Evolutionary conservation across 2,113 vertebrate genomes (phyloP), one percentile per base, ranked within the genome.

Genomic region (Numida meleagris): DNA sequence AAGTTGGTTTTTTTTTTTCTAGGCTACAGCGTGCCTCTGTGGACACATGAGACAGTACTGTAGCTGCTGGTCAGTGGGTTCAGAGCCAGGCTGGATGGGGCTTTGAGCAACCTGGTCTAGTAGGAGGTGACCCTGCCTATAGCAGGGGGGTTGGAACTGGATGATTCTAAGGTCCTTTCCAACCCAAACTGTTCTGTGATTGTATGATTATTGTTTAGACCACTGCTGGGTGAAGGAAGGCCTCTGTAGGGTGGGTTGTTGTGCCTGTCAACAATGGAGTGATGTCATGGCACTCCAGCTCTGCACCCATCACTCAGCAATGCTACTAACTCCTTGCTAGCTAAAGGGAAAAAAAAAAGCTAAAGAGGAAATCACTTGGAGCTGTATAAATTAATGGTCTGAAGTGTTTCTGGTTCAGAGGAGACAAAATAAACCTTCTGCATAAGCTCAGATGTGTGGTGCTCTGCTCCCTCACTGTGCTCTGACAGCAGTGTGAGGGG

Each of bases 331-430:
- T 88, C 42, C 46, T 77, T 80, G 67, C 68, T 58, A 86, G 68
- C 86, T 67, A 6, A 59, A 71, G n/a, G 31, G 63, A 40, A 2
- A 80, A 79, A 34, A 45, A 62, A 51, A 74, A 57, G 1, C 18
- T 50, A 11, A 55, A 67, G 71, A 87, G 71, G 53, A 91, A 91
- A 76, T 82, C 82, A 55, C 40, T 88, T 24, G 24, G 36, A 88
- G 31, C 71, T 79, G 58, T 40, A 7, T 65, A 6, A 70, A 34
- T 88, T 80, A 67, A 55, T 66, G 75, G n/a, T 82, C 78, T 85
- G 48, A 85, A 89, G 42, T 58, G 45, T 88, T 88, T 90, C 67
- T 94, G 72, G 67, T 82, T 91, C 75, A 82, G 90, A 92, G 65
- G 43, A 94, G 83, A 63, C 38, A 84, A 76, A 90, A 89, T 86